phyloP scores from a whole-genome alignment of 2,113 vertebrate genomes.

The Laterallus jamaicensis region DNA sequence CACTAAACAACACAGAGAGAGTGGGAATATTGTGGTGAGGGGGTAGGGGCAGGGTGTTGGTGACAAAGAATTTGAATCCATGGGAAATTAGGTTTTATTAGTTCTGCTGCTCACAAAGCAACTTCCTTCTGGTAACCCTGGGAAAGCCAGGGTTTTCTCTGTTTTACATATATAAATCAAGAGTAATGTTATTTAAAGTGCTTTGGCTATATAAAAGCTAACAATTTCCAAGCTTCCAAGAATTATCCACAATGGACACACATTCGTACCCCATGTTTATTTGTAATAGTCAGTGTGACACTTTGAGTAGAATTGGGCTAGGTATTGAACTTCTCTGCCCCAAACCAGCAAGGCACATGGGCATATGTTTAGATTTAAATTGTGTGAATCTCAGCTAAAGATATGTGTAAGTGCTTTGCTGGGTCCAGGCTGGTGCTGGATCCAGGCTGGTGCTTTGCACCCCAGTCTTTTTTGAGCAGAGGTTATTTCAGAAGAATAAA shows the following conservation, averaged over 20 bases:
- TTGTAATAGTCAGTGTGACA: neutral
- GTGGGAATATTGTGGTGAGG: neutral
- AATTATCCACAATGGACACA: neutral
- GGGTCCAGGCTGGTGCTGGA: neutral
- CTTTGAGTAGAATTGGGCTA: neutral
- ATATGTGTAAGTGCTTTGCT: neutral
- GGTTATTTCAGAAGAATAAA: neutral
- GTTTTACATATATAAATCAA: neutral
- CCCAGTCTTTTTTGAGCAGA: neutral
- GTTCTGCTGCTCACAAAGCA: conserved; percentile 10
- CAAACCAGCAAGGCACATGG: neutral
- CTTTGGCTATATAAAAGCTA: neutral
- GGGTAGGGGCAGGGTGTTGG: neutral
- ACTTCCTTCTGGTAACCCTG: neutral
- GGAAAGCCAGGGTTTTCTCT: neutral
- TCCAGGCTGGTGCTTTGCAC: neutral
- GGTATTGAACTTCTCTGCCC: neutral
- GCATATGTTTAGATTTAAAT: neutral
- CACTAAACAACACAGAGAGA: neutral
- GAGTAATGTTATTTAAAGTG: neutral
- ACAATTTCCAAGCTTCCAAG: neutral
- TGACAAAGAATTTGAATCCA: neutral
- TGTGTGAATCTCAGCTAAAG: neutral
- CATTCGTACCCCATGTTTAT: neutral
- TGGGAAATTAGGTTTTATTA: conserved; percentile 9